phyloP scores from a whole-genome alignment of 2,113 vertebrate genomes.

The Nycticebus coucang region DNA sequence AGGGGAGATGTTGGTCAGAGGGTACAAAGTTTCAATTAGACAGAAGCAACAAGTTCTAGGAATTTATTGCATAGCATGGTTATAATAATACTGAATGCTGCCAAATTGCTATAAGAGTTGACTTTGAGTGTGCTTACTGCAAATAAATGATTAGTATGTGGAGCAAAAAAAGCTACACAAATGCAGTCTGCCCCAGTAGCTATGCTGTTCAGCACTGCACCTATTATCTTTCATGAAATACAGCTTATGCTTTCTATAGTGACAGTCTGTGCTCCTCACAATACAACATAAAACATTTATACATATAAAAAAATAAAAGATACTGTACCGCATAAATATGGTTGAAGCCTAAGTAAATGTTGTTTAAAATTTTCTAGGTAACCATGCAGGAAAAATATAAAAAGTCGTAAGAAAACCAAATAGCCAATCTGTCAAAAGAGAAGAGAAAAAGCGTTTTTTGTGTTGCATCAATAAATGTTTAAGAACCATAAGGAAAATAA shows the following conservation, averaged over 20 bases:
- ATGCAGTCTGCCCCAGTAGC: neutral
- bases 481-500: slow-evolving; percentile 53
- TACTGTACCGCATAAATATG: slow-evolving; percentile 74
- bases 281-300: neutral
- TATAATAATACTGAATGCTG: neutral
- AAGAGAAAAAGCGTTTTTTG: slow-evolving; percentile 39
- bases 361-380: slow-evolving; percentile 77
- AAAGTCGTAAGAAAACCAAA: slow-evolving; percentile 83
- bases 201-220: neutral
- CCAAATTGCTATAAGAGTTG: neutral
- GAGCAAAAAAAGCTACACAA: neutral
- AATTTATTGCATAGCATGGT: neutral
- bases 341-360: slow-evolving; percentile 75
- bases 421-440: slow-evolving; percentile 81
- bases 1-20: no score
- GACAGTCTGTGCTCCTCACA: neutral
- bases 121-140: neutral
- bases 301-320: neutral
- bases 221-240: slow-evolving; percentile 23
- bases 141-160: neutral
- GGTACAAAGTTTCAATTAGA: neutral
- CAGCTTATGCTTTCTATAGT: neutral
- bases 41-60: neutral
- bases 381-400: slow-evolving; percentile 78
- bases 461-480: slow-evolving; percentile 35